Base-by-base conservation (phyloP, 2,113 vertebrate genomes). In the Nycticebus coucang region DNA sequence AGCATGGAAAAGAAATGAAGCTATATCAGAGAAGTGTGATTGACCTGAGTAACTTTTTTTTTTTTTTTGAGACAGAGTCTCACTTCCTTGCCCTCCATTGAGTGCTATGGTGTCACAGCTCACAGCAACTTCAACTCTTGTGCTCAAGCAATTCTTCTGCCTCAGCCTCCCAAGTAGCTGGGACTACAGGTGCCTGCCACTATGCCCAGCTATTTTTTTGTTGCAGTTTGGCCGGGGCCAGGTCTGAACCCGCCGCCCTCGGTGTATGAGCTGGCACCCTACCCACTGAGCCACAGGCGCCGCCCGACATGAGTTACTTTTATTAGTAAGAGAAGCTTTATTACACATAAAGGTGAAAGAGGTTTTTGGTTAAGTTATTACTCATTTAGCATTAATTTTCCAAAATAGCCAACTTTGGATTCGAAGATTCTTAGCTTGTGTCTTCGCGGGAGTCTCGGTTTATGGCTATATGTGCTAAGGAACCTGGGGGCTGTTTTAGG, bases 361-460 rank as follows among this genome's bases (percentile, higher is more conserved):
- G 1, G 24, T 69, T 82, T 82, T 79, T 77, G 69, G 81, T 12
- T 4, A 88, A 84, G 24, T 68, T 96, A 59, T 93, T 94, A 45
- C 26, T 95, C 88, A 95, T 81, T 94, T 94, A 80, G n/a, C 57
- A 84, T 91, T 95, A 86, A 83, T 95, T 86, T 94, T 92, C 79
- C 28, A 88, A 91, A 94, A 78, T 62, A 91, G 45, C 53, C 95
- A 87, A 87, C 26, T 78, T 89, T 59, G 24, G 22, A 24, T 87
- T 19, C 88, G 60, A 69, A 79, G 85, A 85, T 53, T 81, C 87
- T 87, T 62, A 41, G 33, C 80, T 86, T 93, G 3, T 78, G 19
- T 79, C 77, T 93, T 86, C 7, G 0, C 45, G 26, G 18, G 72
- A 71, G 37, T 26, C 86, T 64, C n/a, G 7, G 17, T 75, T 57